Base-by-base conservation (phyloP, 2,113 vertebrate species). In the Strix uralensis region DNA sequence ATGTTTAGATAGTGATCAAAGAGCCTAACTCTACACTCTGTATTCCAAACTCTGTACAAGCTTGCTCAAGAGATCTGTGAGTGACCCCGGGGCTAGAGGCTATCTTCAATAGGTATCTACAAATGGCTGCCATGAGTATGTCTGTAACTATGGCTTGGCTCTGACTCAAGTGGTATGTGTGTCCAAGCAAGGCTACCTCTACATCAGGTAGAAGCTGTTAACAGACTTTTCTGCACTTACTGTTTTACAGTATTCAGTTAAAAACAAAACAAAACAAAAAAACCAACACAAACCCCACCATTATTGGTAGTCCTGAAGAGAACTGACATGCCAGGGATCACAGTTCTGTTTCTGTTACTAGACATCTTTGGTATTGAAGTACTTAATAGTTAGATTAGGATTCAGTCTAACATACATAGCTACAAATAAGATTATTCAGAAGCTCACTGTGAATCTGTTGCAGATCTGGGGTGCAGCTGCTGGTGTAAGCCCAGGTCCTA, bases 401-500 rank as follows among this genome's bases (percentile, higher is more conserved):
- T 46, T 46, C 44, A 46, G 44, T 46, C 44, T 46, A 46, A 46
- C 17, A 18, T 18, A 46, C 18, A 46, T 46, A 46, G 16, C 44
- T 46, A 36, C 13, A 52, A 38, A 32, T 30, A 78, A 67, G 21
- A 13, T 44, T 67, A 12, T 73, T 86, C n/a, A 89, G 47, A 67
- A 89, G 14, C 54, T 96, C 16, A 20, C 10, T 72, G 17, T 81
- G 29, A 75, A 93, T 73, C 17, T 93, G 15, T 66, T 88, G 93
- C 94, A 99, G 99, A 98, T 99, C 90, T 99, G 99, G 99, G 97
- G 98, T n/a, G 97, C 98, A 74, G 97, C 94, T 23, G 95, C 98
- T 71, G 98, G 97, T 69, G 79, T 88, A 27, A 97, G 97, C 27
- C 97, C 97, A 22, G 96, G 96, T n/a, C 94, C 98, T 7, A 92